Percentiles rank a stretch among this genome's conserved stretches.
phyloP scores from a whole-genome alignment of 2,797 vertebrate species.

The Neosalanx taihuensis region DNA sequence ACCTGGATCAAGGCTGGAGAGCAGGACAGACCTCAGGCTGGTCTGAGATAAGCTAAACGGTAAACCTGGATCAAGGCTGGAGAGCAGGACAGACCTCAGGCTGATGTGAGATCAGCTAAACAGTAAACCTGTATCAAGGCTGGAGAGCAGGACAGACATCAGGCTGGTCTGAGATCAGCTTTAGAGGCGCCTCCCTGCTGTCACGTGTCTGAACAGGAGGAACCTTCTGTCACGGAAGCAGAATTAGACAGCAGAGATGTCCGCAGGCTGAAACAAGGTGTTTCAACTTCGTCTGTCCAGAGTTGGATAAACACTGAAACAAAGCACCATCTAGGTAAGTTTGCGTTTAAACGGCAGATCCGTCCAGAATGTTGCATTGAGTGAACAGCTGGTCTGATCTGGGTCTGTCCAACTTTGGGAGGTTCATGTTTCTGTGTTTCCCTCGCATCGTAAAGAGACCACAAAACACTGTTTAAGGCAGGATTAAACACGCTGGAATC shows the following conservation, averaged over 20 bases:
- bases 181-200: not conserved
- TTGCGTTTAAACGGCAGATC: not conserved
- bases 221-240: conserved; percentile 26
- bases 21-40: too few species aligned
- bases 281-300: not conserved
- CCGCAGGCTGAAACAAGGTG: not conserved
- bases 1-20: too few species aligned
- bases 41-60: too few species aligned
- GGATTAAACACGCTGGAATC: not conserved
- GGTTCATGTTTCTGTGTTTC: not conserved
- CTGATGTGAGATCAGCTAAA: not conserved
- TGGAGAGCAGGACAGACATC: not conserved
- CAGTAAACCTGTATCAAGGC: not conserved
- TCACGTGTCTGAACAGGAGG: not conserved
- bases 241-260: not conserved
- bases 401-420: not conserved
- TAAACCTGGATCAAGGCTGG: too few species aligned
- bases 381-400: not conserved
- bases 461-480: not conserved
- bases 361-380: not conserved
- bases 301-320: not conserved
- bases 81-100: too few species aligned
- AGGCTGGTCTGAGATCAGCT: not conserved
- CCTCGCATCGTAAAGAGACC: not conserved
- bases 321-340: not conserved